Evolutionary conservation across 1,140 invertebrate genomes (phyloP), one percentile per base, ranked within the genome.

Genomic region (Drosophila littoralis): DNA sequence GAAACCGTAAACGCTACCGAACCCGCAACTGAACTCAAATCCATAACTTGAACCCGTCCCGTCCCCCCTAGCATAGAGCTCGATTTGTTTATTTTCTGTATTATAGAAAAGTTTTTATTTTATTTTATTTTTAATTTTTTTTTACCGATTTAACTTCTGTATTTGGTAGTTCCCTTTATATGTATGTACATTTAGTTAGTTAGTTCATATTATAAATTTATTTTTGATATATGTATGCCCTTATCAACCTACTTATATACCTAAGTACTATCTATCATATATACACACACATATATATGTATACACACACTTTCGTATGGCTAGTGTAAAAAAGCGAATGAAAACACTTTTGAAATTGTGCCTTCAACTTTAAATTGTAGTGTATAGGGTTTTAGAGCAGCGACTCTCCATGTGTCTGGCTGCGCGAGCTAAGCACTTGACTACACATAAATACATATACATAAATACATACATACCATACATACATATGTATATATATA

Each of bases 271-370:
- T 58, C 38, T 64, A 55, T 46, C 13, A 42, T 42, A 36, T 40
- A 60, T 52, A 15, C 10, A 35, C 8, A 50, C 9, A 52, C 60
- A 43, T 32, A 40, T 22, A 63, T 59, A 15, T 22, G 22, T 9
- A 52, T 15, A 60, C 60, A 35, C 48, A 52, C 22, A 50, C 17
- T 43, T 52, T 33, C 38, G 60, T 76, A 64, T 55, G 77, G 77
- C 61, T 77, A 85, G 65, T 77, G 73, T 85, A 81, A 58, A 75
- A 66, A 67, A 60, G 42, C 33, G 7, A 57, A 70, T 54, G 45
- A 74, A 79, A 75, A 90, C 67, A 79, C 71, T 85, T 81, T 90
- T 90, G 50, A 89, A 90, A 90, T 85, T 85, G 85, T 90, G 85
- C 85, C 85, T 90, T 90, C 72, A 84, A 90, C 70, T 79, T 57